Evolutionary conservation across 2,797 vertebrate genomes (phyloP).

Genomic region (Champsocephalus esox): DNA sequence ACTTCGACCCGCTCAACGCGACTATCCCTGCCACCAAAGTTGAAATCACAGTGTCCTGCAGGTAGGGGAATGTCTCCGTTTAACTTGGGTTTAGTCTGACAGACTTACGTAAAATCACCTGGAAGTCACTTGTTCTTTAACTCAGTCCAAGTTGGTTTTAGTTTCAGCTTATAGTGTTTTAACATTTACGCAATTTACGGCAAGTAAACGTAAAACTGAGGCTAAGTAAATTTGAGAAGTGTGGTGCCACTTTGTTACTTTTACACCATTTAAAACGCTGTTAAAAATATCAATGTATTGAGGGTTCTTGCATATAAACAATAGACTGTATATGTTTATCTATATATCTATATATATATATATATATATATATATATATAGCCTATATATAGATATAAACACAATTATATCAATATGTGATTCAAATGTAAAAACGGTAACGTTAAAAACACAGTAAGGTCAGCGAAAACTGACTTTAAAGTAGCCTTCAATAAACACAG

Average conservation of each 20-base stretch:
- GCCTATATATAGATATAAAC: no score
- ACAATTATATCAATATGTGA: rapidly evolving
- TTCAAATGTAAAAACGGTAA: neutral
- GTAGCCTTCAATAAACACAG: neutral
- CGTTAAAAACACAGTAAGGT: neutral
- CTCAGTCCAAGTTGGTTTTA: constrained; percentile 43
- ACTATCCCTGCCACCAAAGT: constrained; percentile 95
- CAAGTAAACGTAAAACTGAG: neutral
- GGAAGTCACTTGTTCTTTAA: constrained; percentile 1
- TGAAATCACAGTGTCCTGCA: constrained; percentile 97
- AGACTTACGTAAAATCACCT: neutral
- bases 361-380: no score
- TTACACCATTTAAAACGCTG: neutral
- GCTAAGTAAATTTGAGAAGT: no score
- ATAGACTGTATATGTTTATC: no score
- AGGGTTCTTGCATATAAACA: neutral
- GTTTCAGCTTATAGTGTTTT: neutral
- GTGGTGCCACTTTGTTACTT: neutral
- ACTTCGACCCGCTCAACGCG: constrained; percentile 90
- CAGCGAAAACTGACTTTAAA: neutral
- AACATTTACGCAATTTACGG: neutral
- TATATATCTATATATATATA: no score
- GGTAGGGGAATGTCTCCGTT: constrained; percentile 80
- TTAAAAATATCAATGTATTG: neutral
- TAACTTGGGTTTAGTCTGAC: neutral